Conservation (phyloP, 2,113 vertebrate species). For the Cryptotis parvus region DNA sequence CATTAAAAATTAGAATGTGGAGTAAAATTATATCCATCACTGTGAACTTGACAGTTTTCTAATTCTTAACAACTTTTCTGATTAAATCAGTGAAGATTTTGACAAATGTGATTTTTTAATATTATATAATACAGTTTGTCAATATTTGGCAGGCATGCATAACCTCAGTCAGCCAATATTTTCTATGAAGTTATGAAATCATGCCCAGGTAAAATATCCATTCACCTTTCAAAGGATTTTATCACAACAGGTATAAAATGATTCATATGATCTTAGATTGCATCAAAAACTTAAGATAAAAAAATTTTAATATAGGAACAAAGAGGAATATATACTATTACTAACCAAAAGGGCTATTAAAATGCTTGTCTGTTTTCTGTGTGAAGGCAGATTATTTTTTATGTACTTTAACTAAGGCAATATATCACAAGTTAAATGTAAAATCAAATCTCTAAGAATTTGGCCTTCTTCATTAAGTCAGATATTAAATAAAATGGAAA, state of each 20-base stretch:
- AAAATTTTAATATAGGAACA: not conserved
- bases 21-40: not conserved
- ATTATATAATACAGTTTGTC: not conserved
- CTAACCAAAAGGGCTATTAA: not conserved
- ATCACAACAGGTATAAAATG: not conserved
- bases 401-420: conserved; percentile 43
- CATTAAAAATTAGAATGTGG: conserved; percentile 7
- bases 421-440: not conserved
- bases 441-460: conserved; percentile 1
- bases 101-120: not conserved
- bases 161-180: not conserved
- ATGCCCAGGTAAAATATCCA: not conserved
- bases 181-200: conserved; percentile 19
- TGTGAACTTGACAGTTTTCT: not conserved
- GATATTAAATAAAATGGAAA: conserved; percentile 28
- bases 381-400: not conserved
- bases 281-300: conserved; percentile 18
- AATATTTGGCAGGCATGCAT: not conserved
- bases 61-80: not conserved
- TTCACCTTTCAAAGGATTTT: not conserved
- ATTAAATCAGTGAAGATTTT: not conserved
- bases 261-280: not conserved
- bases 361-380: not conserved
- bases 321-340: not conserved
- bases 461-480: not conserved